Evolutionary conservation across 2,888 invertebrate genomes (phyloP).

Genomic region (Lobophora halterata): DNA sequence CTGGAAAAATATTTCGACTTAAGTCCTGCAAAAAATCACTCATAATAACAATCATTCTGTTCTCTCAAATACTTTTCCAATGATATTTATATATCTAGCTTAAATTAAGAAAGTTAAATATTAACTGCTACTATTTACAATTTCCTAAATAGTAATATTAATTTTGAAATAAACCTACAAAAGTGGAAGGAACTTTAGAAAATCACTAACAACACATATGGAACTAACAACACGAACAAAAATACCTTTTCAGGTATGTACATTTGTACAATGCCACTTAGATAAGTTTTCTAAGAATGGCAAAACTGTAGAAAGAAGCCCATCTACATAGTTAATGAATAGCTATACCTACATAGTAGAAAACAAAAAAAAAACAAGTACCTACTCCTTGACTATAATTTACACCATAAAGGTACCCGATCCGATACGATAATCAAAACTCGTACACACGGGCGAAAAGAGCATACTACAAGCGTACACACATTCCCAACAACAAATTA

Average conservation of each 20-base stretch:
- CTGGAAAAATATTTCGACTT: neutral
- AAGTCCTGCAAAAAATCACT: constrained; percentile 18
- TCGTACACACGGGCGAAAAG: constrained; percentile 31
- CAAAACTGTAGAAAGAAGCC: no score
- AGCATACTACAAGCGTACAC: constrained; percentile 20
- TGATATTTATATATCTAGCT: constrained; percentile 18
- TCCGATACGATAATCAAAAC: neutral
- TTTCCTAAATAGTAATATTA: constrained; percentile 17
- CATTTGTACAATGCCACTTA: constrained; percentile 7
- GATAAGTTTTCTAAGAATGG: constrained; percentile 11
- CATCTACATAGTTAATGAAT: no score
- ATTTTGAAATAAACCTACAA: constrained; percentile 35
- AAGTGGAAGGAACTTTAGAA: constrained; percentile 64
- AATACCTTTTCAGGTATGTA: constrained; percentile 8
- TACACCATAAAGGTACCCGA: no score
- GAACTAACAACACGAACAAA: constrained; percentile 12
- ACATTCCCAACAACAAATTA: constrained; percentile 38
- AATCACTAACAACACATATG: constrained; percentile 38
- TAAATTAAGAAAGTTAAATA: constrained; percentile 25
- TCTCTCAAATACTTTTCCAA: constrained; percentile 3
- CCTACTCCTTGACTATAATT: neutral
- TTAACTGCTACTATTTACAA: constrained; percentile 29
- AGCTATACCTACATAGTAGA: no score
- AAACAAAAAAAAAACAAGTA: constrained; percentile 1
- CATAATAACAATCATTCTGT: constrained; percentile 19